Percentiles rank a stretch among this genome's conserved stretches.
These are phyloP conservation scores for Hormaphis cornu DNA, from an alignment of 1,140 invertebrate species.

Conservation along the genomic window DNA sequence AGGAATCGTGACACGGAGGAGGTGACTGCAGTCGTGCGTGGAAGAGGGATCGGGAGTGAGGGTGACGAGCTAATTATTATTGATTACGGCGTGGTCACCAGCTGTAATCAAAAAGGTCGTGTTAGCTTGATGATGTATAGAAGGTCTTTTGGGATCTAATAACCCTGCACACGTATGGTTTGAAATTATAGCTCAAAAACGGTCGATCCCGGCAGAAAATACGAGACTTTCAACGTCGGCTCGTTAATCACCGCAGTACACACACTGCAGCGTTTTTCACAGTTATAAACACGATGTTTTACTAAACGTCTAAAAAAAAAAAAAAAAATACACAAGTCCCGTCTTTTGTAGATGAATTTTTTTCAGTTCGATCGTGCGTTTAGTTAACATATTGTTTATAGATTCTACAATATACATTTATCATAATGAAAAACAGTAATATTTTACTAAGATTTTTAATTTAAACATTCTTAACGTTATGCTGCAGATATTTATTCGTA, in stretches of 20 bases:
- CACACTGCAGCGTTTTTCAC: neutral
- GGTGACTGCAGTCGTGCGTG: neutral
- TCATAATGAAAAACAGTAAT: no score
- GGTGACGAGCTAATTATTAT: conserved; percentile 10
- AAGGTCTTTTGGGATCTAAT: conserved; percentile 5
- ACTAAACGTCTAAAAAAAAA: neutral
- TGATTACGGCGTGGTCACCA: conserved; percentile 11
- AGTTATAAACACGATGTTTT: neutral
- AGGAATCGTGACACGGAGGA: neutral
- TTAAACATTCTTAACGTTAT: no score
- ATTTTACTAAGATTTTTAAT: no score
- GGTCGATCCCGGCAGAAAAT: neutral
- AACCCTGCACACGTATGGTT: neutral
- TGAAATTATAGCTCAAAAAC: neutral
- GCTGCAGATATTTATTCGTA: no score
- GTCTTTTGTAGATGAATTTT: no score
- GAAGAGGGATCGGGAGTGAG: neutral
- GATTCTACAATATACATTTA: no score
- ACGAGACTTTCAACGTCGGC: neutral
- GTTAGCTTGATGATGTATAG: conserved; percentile 11
- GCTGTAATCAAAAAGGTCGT: conserved; percentile 26
- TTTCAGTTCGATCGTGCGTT: no score
- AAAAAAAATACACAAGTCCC: no score
- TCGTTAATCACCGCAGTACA: conserved; percentile 19
- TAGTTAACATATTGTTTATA: no score